A percentile compares a stretch with the other conserved stretches of the same genome.
Conservation (phyloP, 2,888 invertebrate species). For the Tetheella fluctuosa region DNA sequence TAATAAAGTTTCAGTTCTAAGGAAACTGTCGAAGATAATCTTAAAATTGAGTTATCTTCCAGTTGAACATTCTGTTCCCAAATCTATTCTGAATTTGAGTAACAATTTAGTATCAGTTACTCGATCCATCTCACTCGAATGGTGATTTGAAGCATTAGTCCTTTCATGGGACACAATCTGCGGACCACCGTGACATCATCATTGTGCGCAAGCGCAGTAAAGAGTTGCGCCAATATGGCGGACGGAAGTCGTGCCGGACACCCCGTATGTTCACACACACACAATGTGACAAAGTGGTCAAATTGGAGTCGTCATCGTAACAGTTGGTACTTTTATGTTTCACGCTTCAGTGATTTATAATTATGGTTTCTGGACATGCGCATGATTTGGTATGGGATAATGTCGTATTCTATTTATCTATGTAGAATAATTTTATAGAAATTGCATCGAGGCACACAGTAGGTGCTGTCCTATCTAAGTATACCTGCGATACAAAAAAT, state of each 20-base stretch:
- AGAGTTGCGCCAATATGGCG: constrained; percentile 37
- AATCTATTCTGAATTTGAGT: not conserved
- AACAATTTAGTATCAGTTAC: constrained; percentile 5
- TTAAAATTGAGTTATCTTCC: not conserved
- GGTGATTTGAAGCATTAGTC: constrained; percentile 12
- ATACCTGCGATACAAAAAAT: too few species aligned
- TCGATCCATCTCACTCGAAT: constrained; percentile 11
- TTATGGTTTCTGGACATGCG: constrained; percentile 32
- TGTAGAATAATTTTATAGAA: constrained; percentile 8
- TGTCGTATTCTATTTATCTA: not conserved
- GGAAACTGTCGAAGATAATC: not conserved
- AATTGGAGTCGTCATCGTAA: constrained; percentile 20
- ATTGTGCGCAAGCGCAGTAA: constrained; percentile 34
- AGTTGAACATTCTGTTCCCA: not conserved
- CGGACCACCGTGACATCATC: constrained; percentile 45
- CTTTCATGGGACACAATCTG: constrained; percentile 4
- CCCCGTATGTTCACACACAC: constrained; percentile 6
- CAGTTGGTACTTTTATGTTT: constrained; percentile 44
- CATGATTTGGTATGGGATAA: constrained; percentile 29
- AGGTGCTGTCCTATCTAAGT: too few species aligned
- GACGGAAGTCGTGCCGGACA: constrained; percentile 37
- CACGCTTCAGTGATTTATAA: constrained; percentile 33
- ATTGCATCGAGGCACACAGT: not conserved
- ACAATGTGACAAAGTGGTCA: constrained; percentile 27
- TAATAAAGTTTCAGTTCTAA: not conserved